These are phyloP conservation scores for Bursaphelenchus mucronatus DNA, from an alignment of 1,140 invertebrate species.

Conservation along the genomic window DNA sequence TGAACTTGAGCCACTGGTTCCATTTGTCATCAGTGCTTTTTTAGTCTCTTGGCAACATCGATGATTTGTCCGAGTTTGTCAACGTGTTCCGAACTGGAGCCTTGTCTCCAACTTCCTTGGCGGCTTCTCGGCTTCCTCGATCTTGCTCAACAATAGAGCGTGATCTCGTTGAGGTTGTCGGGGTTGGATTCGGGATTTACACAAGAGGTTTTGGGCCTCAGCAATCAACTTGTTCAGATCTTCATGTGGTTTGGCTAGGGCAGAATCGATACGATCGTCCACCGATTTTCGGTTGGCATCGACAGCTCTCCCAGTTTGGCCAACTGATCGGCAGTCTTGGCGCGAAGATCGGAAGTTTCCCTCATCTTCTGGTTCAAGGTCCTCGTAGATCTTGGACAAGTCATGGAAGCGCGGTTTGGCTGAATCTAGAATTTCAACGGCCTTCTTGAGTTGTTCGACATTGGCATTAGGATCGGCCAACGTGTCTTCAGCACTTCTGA, in stretches of 20 bases:
- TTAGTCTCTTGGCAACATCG: too few species aligned
- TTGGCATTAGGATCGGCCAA: not conserved
- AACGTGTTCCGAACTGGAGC: too few species aligned
- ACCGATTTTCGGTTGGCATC: not conserved
- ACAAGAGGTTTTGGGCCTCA: not conserved
- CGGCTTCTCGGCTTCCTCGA: too few species aligned
- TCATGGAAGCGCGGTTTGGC: not conserved
- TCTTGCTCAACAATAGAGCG: too few species aligned
- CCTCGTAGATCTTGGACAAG: not conserved
- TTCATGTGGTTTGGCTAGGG: not conserved
- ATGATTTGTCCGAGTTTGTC: too few species aligned
- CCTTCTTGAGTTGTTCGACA: not conserved
- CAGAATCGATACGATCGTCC: not conserved
- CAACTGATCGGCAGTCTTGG: not conserved
- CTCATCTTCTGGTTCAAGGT: slow-evolving; percentile 2
- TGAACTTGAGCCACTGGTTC: too few species aligned
- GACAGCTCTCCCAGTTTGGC: not conserved
- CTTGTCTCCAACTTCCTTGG: too few species aligned
- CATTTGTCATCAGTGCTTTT: too few species aligned
- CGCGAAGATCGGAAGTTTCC: not conserved
- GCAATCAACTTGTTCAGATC: not conserved
- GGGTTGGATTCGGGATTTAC: slow-evolving; percentile 2
- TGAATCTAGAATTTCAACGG: slow-evolving; percentile 3
- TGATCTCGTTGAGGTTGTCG: not conserved
- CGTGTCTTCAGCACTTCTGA: not conserved